Base-by-base conservation (phyloP, 35 echinoderm and acorn worm species). In the Diadema setosum region DNA sequence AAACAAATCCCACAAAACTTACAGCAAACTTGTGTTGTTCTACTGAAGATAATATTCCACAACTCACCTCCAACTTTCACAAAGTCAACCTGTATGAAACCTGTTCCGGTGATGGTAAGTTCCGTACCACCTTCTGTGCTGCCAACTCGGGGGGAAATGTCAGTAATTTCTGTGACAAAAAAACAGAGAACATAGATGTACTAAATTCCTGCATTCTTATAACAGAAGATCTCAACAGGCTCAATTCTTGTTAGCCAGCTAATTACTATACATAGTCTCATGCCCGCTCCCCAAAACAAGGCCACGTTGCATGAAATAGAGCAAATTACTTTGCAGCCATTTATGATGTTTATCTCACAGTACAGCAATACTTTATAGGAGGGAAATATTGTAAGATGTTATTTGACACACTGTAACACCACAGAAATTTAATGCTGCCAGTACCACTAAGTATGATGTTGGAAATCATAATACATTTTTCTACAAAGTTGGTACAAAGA, bases 81-180 rank as follows among this genome's bases (percentile, higher is more conserved):
- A 48, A 14, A 7, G 5, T 46, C 12, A 26, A 43, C 44, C 2
- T 34, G n/a, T 39, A 75, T 31, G 39, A 76, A 88, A 16, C 50
- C 42, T 8, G 75, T 24, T 1, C 86, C 86, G 5, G 17, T 37
- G 3, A 88, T 52, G 27, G 65, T 80, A 0, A 88, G 65, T 5
- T 21, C 3, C 48, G 86, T 88, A 2, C 86, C 86, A 17, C 86
- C 86, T 36, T 78, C 86, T 6, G 39, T 18, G 26, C 86, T 88
- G 0, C 86, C 86, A 78, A 45, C 45, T 46, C 46, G 8, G 20
- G 86, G 65, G 0, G 42, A 24, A 50, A 88, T 52, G 57, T 46
- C 37, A 20, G 45, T 33, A 52, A 78, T 58, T 45, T 76, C 69
- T 88, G 64, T n/a, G 35, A 44, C 18, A 27, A 82, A 82, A 45